phyloP scores from a whole-genome alignment of 2,797 vertebrate genomes.

The Notolabrus celidotus region DNA sequence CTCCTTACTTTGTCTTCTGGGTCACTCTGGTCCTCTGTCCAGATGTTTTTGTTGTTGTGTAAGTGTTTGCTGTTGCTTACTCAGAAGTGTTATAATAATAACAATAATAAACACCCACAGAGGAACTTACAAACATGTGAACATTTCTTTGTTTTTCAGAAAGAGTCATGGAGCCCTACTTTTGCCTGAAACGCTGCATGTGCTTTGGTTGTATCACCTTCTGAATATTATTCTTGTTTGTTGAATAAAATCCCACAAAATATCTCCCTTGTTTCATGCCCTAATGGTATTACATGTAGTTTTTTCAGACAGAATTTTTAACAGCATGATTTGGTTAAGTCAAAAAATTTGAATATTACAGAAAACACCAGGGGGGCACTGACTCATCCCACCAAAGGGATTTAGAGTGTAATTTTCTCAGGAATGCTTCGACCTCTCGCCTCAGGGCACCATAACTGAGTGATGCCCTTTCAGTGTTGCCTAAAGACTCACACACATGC shows the following conservation, averaged over 20 bases:
- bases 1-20: not conserved
- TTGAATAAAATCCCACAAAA: not conserved
- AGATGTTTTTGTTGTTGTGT: slow-evolving; percentile 13
- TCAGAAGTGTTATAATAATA: not conserved
- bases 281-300: not conserved
- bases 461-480: not conserved
- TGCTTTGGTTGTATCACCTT: not conserved
- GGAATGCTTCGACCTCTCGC: not conserved
- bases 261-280: not conserved
- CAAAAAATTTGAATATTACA: not conserved
- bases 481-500: not conserved
- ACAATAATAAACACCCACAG: not conserved
- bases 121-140: not conserved
- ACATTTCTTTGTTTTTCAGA: not conserved
- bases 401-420: not conserved
- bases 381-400: not conserved
- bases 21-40: slow-evolving; percentile 3
- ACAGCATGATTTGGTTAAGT: not conserved
- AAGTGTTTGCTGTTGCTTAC: not conserved
- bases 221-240: not conserved
- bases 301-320: not conserved
- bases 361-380: not conserved
- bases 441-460: not conserved
- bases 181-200: not conserved
- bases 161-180: no score